Conservation (phyloP, 1,140 invertebrate species). For the Cyrtorhinus lividipennis region DNA sequence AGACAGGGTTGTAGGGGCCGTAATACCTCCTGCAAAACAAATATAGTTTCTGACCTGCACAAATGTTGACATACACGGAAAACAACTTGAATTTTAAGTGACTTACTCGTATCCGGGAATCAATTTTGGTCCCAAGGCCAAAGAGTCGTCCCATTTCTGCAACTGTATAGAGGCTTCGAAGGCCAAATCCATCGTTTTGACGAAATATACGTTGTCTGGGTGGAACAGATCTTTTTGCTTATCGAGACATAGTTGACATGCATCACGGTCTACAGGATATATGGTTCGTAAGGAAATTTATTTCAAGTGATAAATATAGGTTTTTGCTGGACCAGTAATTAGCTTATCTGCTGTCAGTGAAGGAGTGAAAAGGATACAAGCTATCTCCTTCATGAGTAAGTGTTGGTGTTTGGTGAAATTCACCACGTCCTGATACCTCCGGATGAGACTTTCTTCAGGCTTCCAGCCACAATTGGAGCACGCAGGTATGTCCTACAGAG, state of each 20-base stretch:
- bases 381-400: conserved; percentile 49
- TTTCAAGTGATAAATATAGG: too few species aligned
- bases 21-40: conserved; percentile 58
- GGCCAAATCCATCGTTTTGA: conserved; percentile 60
- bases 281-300: not conserved
- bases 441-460: conserved; percentile 4
- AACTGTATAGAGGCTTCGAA: conserved; percentile 58
- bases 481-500: too few species aligned
- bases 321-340: too few species aligned
- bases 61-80: too few species aligned
- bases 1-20: conserved; percentile 48
- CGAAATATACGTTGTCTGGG: conserved; percentile 51
- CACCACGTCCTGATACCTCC: conserved; percentile 36
- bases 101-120: conserved; percentile 51
- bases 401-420: conserved; percentile 50
- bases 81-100: too few species aligned
- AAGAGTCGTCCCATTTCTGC: conserved; percentile 52
- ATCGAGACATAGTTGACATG: conserved; percentile 54
- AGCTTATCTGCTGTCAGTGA: too few species aligned
- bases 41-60: too few species aligned
- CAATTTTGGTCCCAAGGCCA: conserved; percentile 45
- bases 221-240: conserved; percentile 54
- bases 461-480: conserved; percentile 12
- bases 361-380: conserved; percentile 66
- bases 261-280: conserved; percentile 55